A percentile compares a stretch with the other conserved stretches of the same genome.
Conservation (phyloP, 2,888 invertebrate species). For the Lymantria monacha region DNA sequence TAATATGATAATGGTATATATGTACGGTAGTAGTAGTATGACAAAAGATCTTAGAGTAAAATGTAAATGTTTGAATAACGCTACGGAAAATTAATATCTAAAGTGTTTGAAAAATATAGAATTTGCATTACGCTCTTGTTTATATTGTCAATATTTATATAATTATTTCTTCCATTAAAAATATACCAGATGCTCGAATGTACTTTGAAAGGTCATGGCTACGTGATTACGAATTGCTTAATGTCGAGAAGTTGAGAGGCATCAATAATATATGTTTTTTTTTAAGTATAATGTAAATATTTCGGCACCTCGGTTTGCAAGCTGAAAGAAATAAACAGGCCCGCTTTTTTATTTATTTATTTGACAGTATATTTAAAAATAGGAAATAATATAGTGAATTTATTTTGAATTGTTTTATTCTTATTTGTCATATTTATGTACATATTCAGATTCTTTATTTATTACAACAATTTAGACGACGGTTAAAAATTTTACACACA, state of each 20-base stretch:
- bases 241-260: slow-evolving; percentile 35
- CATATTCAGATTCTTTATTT: too few relatives aligned
- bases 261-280: slow-evolving; percentile 8
- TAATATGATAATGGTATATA: neutral
- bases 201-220: slow-evolving; percentile 44
- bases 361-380: neutral
- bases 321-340: slow-evolving; percentile 25
- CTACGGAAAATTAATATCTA: slow-evolving; percentile 9
- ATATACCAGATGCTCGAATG: slow-evolving; percentile 10
- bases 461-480: too few relatives aligned
- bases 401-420: too few relatives aligned
- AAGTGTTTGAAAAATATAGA: slow-evolving; percentile 11
- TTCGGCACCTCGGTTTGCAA: slow-evolving; percentile 50
- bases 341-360: neutral
- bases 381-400: too few relatives aligned
- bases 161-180: slow-evolving; percentile 12
- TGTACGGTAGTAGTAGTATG: slow-evolving; percentile 17
- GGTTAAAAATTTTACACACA: too few relatives aligned
- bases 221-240: slow-evolving; percentile 36
- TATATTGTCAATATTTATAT: slow-evolving; percentile 4
- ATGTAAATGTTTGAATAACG: slow-evolving; percentile 10
- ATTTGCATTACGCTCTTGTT: slow-evolving; percentile 4
- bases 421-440: too few relatives aligned
- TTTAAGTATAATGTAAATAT: slow-evolving; percentile 60
- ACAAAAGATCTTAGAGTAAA: neutral